Evolutionary conservation across 2,888 invertebrate species (phyloP).

Genomic region (Sarcophaga caerulescens): DNA sequence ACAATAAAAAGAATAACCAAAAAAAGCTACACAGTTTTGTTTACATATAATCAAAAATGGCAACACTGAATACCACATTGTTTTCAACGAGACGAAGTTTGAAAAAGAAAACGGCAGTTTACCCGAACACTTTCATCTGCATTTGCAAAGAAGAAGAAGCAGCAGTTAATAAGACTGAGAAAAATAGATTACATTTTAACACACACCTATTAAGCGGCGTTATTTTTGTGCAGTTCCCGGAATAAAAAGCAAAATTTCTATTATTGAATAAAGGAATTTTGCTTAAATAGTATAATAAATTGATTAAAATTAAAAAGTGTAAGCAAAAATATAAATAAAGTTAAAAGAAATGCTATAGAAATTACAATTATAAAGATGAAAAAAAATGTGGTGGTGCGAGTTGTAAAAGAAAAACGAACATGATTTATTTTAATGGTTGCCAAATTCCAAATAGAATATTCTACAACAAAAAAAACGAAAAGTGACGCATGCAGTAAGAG

Average conservation of each 20-base stretch:
- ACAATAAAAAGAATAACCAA: too few species aligned
- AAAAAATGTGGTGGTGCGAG: slow-evolving; percentile 21
- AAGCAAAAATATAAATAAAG: not conserved
- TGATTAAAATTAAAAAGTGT: slow-evolving; percentile 37
- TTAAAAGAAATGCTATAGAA: not conserved
- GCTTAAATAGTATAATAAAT: slow-evolving; percentile 11
- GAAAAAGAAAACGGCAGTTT: slow-evolving; percentile 59
- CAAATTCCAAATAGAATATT: slow-evolving; percentile 44
- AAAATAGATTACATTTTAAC: slow-evolving; percentile 32
- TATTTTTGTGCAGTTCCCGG: slow-evolving; percentile 60
- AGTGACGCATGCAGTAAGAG: slow-evolving; percentile 8
- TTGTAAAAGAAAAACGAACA: slow-evolving; percentile 3
- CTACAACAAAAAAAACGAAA: not conserved
- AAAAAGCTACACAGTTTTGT: too few species aligned
- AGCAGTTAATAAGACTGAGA: slow-evolving; percentile 1
- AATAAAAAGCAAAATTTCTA: slow-evolving; percentile 40
- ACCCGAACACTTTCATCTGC: slow-evolving; percentile 49
- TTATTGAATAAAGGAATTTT: slow-evolving; percentile 40
- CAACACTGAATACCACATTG: slow-evolving; percentile 49
- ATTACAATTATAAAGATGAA: not conserved
- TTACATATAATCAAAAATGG: not conserved
- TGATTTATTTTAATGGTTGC: slow-evolving; percentile 3
- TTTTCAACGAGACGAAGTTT: slow-evolving; percentile 48
- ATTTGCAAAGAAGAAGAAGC: slow-evolving; percentile 27
- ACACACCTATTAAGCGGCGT: slow-evolving; percentile 46